phyloP scores from a whole-genome alignment of 1,140 invertebrate genomes.

The Leptinotarsa defecta region DNA sequence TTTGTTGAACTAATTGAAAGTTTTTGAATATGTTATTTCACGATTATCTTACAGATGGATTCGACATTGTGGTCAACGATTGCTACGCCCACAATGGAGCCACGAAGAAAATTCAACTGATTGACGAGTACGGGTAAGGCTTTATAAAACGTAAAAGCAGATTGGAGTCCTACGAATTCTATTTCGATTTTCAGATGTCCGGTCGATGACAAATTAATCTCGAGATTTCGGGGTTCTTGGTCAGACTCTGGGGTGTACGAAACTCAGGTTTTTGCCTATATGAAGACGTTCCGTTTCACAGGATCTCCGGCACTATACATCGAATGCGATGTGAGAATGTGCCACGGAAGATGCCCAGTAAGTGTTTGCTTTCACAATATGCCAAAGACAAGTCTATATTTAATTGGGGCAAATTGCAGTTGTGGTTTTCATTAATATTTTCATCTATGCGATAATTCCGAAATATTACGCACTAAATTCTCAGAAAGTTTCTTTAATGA shows the following conservation, averaged over 20 bases:
- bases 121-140: constrained; percentile 86
- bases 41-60: constrained; percentile 73
- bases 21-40: not conserved
- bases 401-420: too few relatives aligned
- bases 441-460: too few relatives aligned
- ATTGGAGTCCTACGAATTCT: not conserved
- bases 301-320: constrained; percentile 92
- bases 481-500: too few relatives aligned
- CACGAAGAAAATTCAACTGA: constrained; percentile 87
- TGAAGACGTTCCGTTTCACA: constrained; percentile 94
- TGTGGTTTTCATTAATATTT: too few relatives aligned
- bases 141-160: too few relatives aligned
- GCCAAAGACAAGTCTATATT: too few relatives aligned
- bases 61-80: constrained; percentile 95
- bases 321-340: constrained; percentile 93
- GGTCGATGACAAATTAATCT: constrained; percentile 90
- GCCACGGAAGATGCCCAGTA: constrained; percentile 90
- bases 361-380: constrained; percentile 52
- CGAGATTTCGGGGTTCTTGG: constrained; percentile 90
- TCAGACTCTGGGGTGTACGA: constrained; percentile 87
- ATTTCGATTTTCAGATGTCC: constrained; percentile 71
- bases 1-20: too few relatives aligned
- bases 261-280: constrained; percentile 91
- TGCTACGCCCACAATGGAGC: constrained; percentile 94
- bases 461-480: too few relatives aligned